Conservation (phyloP, 2,113 vertebrate genomes). For the Platycercus adscitus region DNA sequence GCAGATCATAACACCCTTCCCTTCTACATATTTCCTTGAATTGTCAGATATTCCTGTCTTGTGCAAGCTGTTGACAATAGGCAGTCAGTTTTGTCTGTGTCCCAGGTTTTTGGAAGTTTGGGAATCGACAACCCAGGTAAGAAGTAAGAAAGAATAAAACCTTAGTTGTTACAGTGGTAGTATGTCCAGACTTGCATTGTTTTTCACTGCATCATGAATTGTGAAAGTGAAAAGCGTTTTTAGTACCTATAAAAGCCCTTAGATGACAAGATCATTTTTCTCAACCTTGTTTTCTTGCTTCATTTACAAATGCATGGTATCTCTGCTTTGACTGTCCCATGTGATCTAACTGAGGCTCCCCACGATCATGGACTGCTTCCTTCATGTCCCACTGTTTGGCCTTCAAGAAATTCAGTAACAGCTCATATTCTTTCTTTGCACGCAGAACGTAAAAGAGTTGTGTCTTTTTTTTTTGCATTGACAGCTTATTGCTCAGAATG, state of each 20-base stretch:
- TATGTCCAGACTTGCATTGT: background rate
- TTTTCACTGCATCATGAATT: background rate
- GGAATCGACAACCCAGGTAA: background rate
- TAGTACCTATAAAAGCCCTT: background rate
- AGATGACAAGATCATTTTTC: background rate
- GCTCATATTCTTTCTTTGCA: background rate
- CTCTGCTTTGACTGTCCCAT: background rate
- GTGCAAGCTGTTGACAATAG: background rate
- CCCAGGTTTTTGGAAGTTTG: background rate
- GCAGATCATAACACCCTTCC: fast-evolving
- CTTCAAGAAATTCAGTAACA: background rate
- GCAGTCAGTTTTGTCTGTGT: background rate
- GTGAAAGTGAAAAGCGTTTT: background rate
- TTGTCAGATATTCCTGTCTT: background rate
- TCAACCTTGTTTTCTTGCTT: background rate
- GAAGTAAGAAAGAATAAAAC: background rate
- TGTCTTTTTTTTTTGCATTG: background rate
- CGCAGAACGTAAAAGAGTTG: background rate
- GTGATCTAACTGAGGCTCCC: background rate
- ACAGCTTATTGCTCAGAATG: background rate
- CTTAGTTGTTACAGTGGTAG: background rate
- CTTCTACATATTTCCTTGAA: background rate
- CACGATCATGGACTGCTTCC: background rate
- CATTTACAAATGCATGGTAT: background rate
- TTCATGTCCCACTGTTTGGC: background rate